A percentile compares a stretch with the other conserved stretches of the same genome.
Evolutionary conservation across 30 jellyfish, hydroid and myxozoan species (phyloP).

Genomic region (Morbakka virulenta): DNA sequence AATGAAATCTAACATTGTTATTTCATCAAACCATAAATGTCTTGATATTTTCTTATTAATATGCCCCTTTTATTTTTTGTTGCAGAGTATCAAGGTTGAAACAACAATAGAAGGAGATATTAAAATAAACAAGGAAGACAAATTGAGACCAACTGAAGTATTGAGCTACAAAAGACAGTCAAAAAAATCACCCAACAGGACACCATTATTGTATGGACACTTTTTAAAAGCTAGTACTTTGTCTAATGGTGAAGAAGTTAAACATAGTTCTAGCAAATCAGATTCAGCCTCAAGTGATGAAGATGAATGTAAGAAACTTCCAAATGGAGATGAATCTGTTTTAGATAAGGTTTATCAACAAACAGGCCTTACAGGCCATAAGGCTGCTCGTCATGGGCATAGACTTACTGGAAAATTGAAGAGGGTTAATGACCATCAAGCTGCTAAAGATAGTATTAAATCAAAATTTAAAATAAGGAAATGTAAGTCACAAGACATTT

Average conservation of each 20-base stretch:
- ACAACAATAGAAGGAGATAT: too few species aligned
- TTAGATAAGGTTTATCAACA: constrained; percentile 62
- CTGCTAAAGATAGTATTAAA: too few species aligned
- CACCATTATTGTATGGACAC: neutral
- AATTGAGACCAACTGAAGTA: too few species aligned
- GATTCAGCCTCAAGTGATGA: constrained; percentile 12
- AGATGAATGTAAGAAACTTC: neutral
- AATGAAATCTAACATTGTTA: too few species aligned
- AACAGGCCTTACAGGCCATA: constrained; percentile 93
- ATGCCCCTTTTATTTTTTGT: too few species aligned
- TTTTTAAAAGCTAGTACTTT: neutral
- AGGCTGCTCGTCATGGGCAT: constrained; percentile 97
- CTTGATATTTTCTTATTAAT: too few species aligned
- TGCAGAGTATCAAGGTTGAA: too few species aligned
- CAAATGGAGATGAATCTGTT: neutral
- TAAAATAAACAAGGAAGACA: too few species aligned
- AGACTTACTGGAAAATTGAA: constrained; percentile 78
- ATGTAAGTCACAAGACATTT: too few species aligned
- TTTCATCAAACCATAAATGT: too few species aligned
- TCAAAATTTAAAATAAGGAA: too few species aligned
- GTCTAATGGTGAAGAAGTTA: neutral
- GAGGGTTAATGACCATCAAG: constrained; percentile 86
- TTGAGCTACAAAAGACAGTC: too few species aligned
- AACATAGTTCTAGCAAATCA: constrained; percentile 6
- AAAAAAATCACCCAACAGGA: neutral